Base-by-base conservation (phyloP, 2,113 vertebrate genomes). In the Cryptomyrus ogoouensis region DNA sequence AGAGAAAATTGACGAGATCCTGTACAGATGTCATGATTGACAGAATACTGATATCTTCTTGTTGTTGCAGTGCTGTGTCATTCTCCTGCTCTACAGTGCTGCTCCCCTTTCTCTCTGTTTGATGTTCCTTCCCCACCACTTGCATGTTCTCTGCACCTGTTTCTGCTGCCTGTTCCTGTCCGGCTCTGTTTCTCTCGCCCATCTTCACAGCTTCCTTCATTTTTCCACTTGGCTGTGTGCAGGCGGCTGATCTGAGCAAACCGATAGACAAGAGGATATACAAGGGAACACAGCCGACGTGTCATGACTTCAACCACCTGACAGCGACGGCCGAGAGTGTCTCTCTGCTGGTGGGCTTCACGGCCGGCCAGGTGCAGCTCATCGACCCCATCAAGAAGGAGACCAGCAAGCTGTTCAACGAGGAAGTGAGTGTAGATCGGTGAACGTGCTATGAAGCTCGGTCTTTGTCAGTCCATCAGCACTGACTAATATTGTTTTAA, bases 301-400 rank as follows among this genome's bases (percentile, higher is more conserved):
- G 98, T 95, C 98, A 99, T 93, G 98, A 99, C 96, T 99, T 99
- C 96, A 99, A 99, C 96, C 97, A 98, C 91, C 97, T 99, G 93
- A 99, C 98, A 52, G 98, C 98, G 84, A 99, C 98, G 77, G 98
- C 98, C 83, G 98, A 99, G 94, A 99, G 98, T 42, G 98, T 99
- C 27, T 99, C 97, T 91, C 96, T 99, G 93, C 97, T 99, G 91
- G 98, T 99, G 94, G 98, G 98, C 93, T 99, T 99, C 96, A 99
- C 98, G 24, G 98, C 98, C 27, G 98, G 98, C 91, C 98, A 99
- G 96, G 98, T 99, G 93, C 98, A 99, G 93, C 98, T 99, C 94
- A 99, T 99, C 95, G 98, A 99, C 94, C 98, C 98, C 80, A 98
- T 99, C 95, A 99, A 99, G 96, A 99, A 99, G 96, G 98, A 99